Evolutionary conservation across 2,888 invertebrate genomes (phyloP).

Genomic region (Gymnosoma rotundatum): DNA sequence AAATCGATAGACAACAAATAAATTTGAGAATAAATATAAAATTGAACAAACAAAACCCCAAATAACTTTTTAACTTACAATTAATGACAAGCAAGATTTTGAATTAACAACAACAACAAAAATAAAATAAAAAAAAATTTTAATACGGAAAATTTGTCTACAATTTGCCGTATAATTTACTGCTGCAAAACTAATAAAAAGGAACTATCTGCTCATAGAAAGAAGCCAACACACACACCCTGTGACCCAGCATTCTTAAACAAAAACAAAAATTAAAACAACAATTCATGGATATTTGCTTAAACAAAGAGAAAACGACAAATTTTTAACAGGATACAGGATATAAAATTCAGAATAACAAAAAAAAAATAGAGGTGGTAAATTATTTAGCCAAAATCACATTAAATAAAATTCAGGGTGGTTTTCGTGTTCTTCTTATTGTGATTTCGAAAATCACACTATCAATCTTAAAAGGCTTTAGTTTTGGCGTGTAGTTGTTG

Average conservation of each 20-base stretch:
- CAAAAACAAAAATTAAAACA: slow-evolving; percentile 30
- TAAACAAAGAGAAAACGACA: slow-evolving; percentile 3
- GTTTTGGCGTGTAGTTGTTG: slow-evolving; percentile 26
- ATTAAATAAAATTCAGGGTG: slow-evolving; percentile 52
- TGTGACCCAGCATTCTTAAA: slow-evolving; percentile 64
- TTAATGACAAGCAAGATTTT: slow-evolving; percentile 73
- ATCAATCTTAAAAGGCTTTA: slow-evolving; percentile 67
- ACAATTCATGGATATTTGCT: slow-evolving; percentile 57
- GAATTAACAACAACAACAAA: slow-evolving; percentile 59
- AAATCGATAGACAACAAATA: slow-evolving; percentile 62
- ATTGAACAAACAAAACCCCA: slow-evolving; percentile 40
- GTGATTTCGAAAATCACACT: slow-evolving; percentile 47
- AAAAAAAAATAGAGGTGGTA: slow-evolving; percentile 52
- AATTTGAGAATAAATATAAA: slow-evolving; percentile 6
- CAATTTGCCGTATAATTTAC: slow-evolving; percentile 72
- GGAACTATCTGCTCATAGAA: slow-evolving; percentile 33
- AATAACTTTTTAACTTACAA: slow-evolving; percentile 77
- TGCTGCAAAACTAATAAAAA: slow-evolving; percentile 42
- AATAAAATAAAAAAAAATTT: slow-evolving; percentile 13
- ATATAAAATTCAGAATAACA: slow-evolving; percentile 26
- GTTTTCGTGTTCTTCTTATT: slow-evolving; percentile 24
- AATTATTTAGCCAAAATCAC: slow-evolving; percentile 62
- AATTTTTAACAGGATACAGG: slow-evolving; percentile 60
- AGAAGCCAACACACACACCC: slow-evolving; percentile 61
- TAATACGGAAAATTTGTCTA: slow-evolving; percentile 75